Percentiles rank a stretch among this genome's conserved stretches.
Conservation (phyloP, 2,888 invertebrate genomes). For the Phoenoteleia sp. region DNA sequence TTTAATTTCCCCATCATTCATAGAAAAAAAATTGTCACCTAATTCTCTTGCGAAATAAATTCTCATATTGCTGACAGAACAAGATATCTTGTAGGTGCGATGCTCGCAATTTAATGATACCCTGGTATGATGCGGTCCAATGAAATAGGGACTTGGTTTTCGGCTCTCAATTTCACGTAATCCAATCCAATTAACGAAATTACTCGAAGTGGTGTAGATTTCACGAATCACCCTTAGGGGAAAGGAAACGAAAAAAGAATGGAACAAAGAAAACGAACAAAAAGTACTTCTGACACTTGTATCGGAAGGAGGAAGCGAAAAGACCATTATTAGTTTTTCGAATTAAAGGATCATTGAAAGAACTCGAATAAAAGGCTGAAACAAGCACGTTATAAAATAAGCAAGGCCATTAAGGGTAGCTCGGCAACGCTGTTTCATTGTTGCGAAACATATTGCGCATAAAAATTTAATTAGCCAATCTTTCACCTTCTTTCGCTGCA, state of each 20-base stretch:
- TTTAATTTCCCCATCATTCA: neutral
- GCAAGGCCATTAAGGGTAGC: constrained; percentile 2
- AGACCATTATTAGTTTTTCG: constrained; percentile 43
- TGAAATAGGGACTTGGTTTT: constrained; percentile 46
- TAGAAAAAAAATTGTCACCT: neutral
- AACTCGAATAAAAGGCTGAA: constrained; percentile 24
- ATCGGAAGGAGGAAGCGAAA: constrained; percentile 15
- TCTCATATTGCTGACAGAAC: neutral
- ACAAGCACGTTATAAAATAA: constrained; percentile 1
- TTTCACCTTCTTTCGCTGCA: no score
- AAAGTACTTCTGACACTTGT: constrained; percentile 47
- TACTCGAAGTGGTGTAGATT: constrained; percentile 51
- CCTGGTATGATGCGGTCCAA: constrained; percentile 31
- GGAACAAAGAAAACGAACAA: constrained; percentile 21
- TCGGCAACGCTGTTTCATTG: neutral
- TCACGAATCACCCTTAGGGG: constrained; percentile 16
- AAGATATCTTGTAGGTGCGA: constrained; percentile 16
- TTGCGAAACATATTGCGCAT: neutral
- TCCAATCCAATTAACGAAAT: constrained; percentile 79
- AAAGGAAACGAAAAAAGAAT: constrained; percentile 38
- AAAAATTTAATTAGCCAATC: no score
- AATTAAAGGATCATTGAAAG: constrained; percentile 42
- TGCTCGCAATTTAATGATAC: constrained; percentile 46
- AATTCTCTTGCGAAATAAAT: neutral
- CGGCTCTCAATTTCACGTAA: constrained; percentile 73